Evolutionary conservation across 2,113 vertebrate genomes (phyloP), one percentile per base, ranked within the genome.

Genomic region (Sphaerodactylus townsendi): DNA sequence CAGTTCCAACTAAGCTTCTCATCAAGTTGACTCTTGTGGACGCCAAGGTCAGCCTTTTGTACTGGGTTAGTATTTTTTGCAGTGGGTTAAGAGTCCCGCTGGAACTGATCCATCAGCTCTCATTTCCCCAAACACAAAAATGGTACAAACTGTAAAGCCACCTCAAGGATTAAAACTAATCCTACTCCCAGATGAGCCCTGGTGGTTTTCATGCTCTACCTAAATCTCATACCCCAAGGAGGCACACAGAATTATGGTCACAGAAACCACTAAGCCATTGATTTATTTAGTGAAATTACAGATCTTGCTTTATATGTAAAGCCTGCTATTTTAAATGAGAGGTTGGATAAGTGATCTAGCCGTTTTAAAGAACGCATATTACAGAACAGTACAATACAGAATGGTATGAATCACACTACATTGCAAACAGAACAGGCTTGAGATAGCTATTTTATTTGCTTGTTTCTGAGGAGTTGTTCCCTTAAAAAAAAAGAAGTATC

Each of bases 1-100:
- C 82, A 88, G 96, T 94, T 96, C 88, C 93, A 92, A 93, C 96
- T 97, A 97, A 98, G 96, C 97, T 94, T 89, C 94, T 95, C 94
- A 94, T 93, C 92, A 91, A 85, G 88, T 92, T 89, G 86, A 93
- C 93, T 96, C 95, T 94, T 95, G 86, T 91, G 95, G 95, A 95
- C 90, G 92, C 94, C 95, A 96, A 98, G 97, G 97, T 97, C 97
- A 95, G 92, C 89, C 92, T 94, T 92, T 91, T 86, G 93, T 92
- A 90, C 84, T 90, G 90, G 56, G 93, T 86, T 71, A 90, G 90
- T 88, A 89, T 91, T 94, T 85, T 79, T 92, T 91, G 89, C 59
- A 81, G 79, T 82, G 88, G 91, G 39, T 89, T 90, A 93, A 78
- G 86, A 90, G 89, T 84, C 89, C 87, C 92, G 86, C 87, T 91